Evolutionary conservation across 2,888 invertebrate species (phyloP), one percentile per base, ranked within the genome.

Genomic region (Mesorhabditis spiculigera): DNA sequence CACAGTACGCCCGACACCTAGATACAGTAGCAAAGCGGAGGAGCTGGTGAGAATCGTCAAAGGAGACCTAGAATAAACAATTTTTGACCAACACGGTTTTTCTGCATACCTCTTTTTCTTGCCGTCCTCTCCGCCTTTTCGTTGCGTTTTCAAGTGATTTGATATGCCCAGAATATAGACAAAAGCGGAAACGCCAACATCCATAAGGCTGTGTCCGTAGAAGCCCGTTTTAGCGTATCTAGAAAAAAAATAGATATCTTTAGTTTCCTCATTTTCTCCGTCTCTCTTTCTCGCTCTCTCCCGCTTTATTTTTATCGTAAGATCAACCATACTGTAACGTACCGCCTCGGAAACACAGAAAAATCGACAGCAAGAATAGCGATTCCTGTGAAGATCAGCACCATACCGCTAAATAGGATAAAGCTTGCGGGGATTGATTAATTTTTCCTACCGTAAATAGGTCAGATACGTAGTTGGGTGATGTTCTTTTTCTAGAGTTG

Each of bases 331-430:
- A n/a, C 44, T 28, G 28, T 65, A 4, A 44, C 63, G 28, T 67
- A 92, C 79, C 91, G 88, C 65, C 92, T 88, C 0, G 96, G 95
- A 86, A 94, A 97, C 67, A 91, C 88, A 65, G 88, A 88, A 86
- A 98, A 98, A 87, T 98, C 98, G 0, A 98, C 94, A 0, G 94
- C 97, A 71, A 97, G 88, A 78, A 98, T 96, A 75, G 92, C 92
- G 69, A 93, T 89, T 0, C 90, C 90, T 4, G 94, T 92, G 65
- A 92, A 89, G 8, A 93, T 68, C 70, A 85, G 72, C 16, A 78
- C 71, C 16, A 70, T 63, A 0, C 76, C 71, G 43, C 80, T 80
- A 66, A 65, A 72, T 8, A 4, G 43, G 8, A 50, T 6, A 5
- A 50, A 50, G 16, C 4, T 41, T 63, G 28, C 28, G 44, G 13